Percentiles rank a stretch among this genome's conserved stretches.
phyloP scores from a whole-genome alignment of 2,113 vertebrate species.

The Eira barbara region DNA sequence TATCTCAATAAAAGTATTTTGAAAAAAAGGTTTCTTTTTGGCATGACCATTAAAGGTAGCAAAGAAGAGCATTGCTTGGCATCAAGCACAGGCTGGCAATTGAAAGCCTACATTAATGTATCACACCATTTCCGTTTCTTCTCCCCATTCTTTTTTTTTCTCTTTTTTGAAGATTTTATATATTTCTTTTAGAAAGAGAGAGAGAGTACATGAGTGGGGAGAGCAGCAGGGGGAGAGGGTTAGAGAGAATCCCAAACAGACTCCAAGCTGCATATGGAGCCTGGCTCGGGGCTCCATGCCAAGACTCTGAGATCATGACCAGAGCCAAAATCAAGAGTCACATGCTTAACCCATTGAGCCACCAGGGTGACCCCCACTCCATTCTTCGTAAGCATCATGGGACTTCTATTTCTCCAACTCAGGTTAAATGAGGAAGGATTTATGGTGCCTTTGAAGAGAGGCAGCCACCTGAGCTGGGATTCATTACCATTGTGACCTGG shows the following conservation, averaged over 20 bases:
- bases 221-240: fast-evolving
- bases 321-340: not conserved
- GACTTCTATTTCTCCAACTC: not conserved
- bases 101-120: not conserved
- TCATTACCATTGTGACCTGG: not conserved
- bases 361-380: not conserved
- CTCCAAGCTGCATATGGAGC: not conserved
- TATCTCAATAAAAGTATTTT: not conserved
- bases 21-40: not conserved
- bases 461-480: not conserved
- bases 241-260: not conserved
- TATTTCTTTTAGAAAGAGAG: not conserved
- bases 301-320: not conserved
- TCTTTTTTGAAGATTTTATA: not conserved
- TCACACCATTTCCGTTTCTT: not conserved
- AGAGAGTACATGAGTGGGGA: not conserved
- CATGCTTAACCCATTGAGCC: not conserved
- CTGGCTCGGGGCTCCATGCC: not conserved
- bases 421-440: not conserved
- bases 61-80: not conserved
- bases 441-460: not conserved
- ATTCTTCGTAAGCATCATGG: not conserved
- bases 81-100: not conserved
- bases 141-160: not conserved
- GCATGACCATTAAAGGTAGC: not conserved